Evolutionary conservation across 2,888 invertebrate genomes (phyloP).

Genomic region (Rhopalosiphum nymphaeae): DNA sequence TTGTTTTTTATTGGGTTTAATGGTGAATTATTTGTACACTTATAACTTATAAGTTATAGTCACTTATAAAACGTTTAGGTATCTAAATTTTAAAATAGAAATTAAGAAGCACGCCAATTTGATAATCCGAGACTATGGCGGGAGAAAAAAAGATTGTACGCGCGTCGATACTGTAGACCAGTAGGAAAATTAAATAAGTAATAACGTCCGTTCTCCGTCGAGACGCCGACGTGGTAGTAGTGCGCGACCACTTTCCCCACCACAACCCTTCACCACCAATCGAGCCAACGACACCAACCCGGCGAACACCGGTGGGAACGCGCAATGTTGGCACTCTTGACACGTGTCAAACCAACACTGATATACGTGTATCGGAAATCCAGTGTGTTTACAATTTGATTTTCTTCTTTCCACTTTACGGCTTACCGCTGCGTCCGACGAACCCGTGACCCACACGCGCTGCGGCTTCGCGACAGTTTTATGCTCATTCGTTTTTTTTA

Average conservation of each 20-base stretch:
- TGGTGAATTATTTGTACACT: not conserved
- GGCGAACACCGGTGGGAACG: constrained; percentile 19
- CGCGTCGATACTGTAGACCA: not conserved
- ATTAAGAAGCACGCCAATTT: not conserved
- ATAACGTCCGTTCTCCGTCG: not conserved
- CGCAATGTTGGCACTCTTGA: constrained; percentile 63
- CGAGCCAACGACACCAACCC: not conserved
- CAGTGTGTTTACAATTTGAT: constrained; percentile 57
- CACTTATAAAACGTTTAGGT: not conserved
- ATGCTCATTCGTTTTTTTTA: not conserved
- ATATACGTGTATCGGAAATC: constrained; percentile 62
- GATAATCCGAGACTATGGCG: not conserved
- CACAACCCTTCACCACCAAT: not conserved
- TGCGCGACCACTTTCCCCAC: not conserved
- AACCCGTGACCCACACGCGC: not conserved
- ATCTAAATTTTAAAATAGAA: not conserved
- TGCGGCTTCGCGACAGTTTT: not conserved
- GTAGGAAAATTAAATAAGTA: not conserved
- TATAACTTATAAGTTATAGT: too few relatives aligned
- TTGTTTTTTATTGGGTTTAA: not conserved
- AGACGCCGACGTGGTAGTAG: not conserved
- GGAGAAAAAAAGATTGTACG: not conserved
- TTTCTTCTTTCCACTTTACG: constrained; percentile 27
- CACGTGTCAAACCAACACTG: constrained; percentile 64
- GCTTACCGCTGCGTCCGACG: constrained; percentile 13